Base-by-base conservation (phyloP, 2,797 vertebrate species). In the Enoplosus armatus region DNA sequence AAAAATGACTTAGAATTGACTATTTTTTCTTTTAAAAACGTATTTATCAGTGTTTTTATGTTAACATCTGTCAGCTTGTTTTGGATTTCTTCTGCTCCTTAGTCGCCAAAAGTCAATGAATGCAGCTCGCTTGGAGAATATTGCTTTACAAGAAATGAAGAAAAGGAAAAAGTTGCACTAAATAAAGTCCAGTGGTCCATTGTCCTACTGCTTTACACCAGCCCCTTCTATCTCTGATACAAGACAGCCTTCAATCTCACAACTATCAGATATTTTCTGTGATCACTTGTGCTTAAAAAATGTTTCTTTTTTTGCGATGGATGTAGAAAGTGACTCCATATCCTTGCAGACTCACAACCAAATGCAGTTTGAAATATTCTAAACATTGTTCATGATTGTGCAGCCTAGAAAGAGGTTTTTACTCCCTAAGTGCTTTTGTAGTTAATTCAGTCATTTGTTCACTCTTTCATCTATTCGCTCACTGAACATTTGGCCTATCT, bases 381-480 rank as follows among this genome's bases (percentile, higher is more conserved):
- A 9, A 67, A 65, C 26, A 31, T 29, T 47, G 20, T 41, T 45
- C 2, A 35, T 5, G 24, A 60, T 47, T 72, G n/a, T 73, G 8
- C 6, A 54, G 29, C 11, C 59, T 67, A 6, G 24, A 41, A 56
- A 66, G n/a, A 71, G 15, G 8, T 24, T 58, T 69, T 50, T 56
- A 26, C n/a, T 59, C 10, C n/a, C 8, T 22, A 33, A 65, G 16
- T 62, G 43, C 27, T 67, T 76, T 65, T 53, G 26, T 27, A n/a
- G 26, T 72, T 70, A 6, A 56, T 68, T 62, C 39, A 68, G 4
- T 45, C 9, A 54, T 70, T 50, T 39, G 20, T 67, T 60, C 15
- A 31, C 54, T 78, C 41, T 61, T 58, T 62, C 16, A 68, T 59
- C 14, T 39, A 65, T 58, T 79, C 5, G 27, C 6, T 77, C 45